phyloP scores from a whole-genome alignment of 2,888 invertebrate species.

The Drosophila tripunctata region DNA sequence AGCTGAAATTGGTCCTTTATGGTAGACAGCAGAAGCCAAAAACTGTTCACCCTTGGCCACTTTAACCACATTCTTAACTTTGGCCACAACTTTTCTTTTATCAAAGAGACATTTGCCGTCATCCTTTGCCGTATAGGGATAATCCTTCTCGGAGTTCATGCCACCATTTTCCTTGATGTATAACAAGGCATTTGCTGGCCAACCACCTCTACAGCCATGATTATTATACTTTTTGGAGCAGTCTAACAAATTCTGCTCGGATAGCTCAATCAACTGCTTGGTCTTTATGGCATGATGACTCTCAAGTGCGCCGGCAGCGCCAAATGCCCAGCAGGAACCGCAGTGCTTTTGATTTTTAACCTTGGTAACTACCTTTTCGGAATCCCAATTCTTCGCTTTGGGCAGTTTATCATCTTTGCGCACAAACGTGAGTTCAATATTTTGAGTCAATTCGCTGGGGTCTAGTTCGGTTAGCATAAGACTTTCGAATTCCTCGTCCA shows the following conservation, averaged over 20 bases:
- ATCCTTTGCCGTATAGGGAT: constrained; percentile 95
- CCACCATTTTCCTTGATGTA: constrained; percentile 92
- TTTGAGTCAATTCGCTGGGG: constrained; percentile 32
- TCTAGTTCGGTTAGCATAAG: constrained; percentile 75
- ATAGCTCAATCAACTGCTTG: constrained; percentile 90
- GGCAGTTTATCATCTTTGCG: constrained; percentile 88
- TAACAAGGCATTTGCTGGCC: constrained; percentile 93
- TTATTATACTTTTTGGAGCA: constrained; percentile 90
- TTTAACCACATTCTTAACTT: constrained; percentile 92
- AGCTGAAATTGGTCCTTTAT: constrained; percentile 95
- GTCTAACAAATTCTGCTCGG: constrained; percentile 96
- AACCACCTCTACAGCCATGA: constrained; percentile 98
- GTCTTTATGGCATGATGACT: constrained; percentile 93
- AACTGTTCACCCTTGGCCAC: constrained; percentile 88
- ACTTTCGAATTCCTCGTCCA: constrained; percentile 87
- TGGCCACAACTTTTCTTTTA: too few relatives aligned
- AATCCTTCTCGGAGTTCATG: constrained; percentile 27
- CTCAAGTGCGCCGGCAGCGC: constrained; percentile 94
- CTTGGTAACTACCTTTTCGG: constrained; percentile 92
- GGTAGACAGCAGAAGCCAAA: constrained; percentile 89
- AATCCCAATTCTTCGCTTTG: constrained; percentile 91
- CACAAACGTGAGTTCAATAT: constrained; percentile 60
- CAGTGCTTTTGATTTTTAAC: constrained; percentile 95
- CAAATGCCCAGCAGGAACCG: constrained; percentile 97
- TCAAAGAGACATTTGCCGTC: too few relatives aligned